Evolutionary conservation across 2,797 vertebrate species (phyloP).

Genomic region (Arrhamphus sclerolepis): DNA sequence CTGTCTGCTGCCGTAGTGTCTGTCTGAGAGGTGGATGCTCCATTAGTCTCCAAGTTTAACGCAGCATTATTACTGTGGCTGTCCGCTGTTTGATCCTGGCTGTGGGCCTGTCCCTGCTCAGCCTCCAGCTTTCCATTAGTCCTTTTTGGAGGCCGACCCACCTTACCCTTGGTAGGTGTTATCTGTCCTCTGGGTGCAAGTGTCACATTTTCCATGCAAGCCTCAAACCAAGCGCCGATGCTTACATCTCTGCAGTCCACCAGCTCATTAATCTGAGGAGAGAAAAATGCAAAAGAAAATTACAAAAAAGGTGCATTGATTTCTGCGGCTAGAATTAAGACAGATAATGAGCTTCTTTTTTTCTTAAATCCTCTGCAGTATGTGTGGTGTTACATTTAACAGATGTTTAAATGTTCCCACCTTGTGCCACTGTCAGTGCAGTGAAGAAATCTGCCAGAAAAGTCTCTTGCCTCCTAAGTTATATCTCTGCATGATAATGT

Average conservation of each 20-base stretch:
- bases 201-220: conserved; percentile 91
- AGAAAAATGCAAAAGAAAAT: conserved; percentile 42
- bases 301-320: conserved; percentile 14
- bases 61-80: conserved; percentile 84
- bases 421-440: too few relatives aligned
- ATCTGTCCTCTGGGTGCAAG: conserved; percentile 86
- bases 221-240: conserved; percentile 98
- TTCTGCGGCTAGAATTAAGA: conserved; percentile 3
- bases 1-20: conserved; percentile 77
- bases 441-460: too few relatives aligned
- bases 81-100: conserved; percentile 78
- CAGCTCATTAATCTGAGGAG: conserved; percentile 93
- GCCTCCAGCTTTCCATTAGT: conserved; percentile 90
- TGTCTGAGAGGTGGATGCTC: conserved; percentile 91
- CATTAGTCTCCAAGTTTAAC: conserved; percentile 86
- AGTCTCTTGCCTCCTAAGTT: too few relatives aligned
- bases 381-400: too few relatives aligned
- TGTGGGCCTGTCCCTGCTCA: conserved; percentile 63
- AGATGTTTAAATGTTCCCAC: too few relatives aligned
- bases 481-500: too few relatives aligned
- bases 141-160: conserved; percentile 89
- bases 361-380: background rate
- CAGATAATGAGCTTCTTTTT: background rate
- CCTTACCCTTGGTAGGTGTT: conserved; percentile 83
- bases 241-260: conserved; percentile 96